Percentiles rank a stretch among this genome's conserved stretches.
These are phyloP conservation scores for Leptodactylus fallax DNA, from an alignment of 2,797 vertebrate genomes.

Conservation along the genomic window DNA sequence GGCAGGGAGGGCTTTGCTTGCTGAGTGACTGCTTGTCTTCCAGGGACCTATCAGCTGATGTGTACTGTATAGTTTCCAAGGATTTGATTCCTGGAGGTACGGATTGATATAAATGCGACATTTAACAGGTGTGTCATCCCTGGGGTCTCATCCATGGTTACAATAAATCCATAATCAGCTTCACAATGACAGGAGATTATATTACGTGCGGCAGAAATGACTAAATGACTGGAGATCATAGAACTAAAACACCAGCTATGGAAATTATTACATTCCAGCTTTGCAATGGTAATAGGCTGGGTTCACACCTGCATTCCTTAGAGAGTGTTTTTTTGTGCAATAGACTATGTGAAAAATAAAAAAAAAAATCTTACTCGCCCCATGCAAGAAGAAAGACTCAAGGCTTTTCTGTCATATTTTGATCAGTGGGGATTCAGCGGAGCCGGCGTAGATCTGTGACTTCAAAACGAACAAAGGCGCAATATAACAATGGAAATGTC, in stretches of 20 bases:
- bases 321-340: neutral
- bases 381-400: neutral
- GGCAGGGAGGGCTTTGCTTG: slow-evolving; percentile 10
- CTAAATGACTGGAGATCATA: neutral
- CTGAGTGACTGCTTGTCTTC: neutral
- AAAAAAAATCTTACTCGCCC: neutral
- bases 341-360: no score
- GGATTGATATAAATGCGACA: slow-evolving; percentile 5
- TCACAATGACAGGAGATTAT: neutral
- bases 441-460: neutral
- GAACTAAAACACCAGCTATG: neutral
- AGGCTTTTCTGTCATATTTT: neutral
- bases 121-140: neutral
- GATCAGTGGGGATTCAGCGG: neutral
- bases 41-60: neutral
- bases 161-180: neutral
- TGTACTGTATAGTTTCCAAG: neutral
- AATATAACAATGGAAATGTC: neutral
- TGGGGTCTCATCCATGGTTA: neutral
- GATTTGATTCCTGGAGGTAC: neutral
- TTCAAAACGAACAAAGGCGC: neutral
- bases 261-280: neutral
- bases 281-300: neutral
- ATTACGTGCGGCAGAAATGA: neutral
- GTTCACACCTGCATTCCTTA: neutral